Evolutionary conservation across 2,113 vertebrate genomes (phyloP), one percentile per base, ranked within the genome.

Genomic region (Megaceryle torquata): DNA sequence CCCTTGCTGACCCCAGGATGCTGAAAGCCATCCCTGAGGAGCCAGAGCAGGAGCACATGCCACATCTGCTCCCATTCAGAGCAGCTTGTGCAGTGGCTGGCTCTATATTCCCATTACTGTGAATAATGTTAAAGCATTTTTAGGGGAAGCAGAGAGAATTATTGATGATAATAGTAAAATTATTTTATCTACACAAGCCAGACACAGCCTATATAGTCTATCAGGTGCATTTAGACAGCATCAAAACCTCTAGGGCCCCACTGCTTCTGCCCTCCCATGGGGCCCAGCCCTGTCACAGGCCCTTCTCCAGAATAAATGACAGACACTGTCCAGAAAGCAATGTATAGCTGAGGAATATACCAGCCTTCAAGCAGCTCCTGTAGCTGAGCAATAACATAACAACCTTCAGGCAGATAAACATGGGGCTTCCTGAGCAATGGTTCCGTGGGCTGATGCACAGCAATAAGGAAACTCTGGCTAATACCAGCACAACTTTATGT

Each of bases 151-250:
- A 17, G 69, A 95, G 68, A 89, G 46, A 82, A 94, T 20, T n/a
- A 96, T 64, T 81, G 63, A 97, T 53, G 80, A 46, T 35, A 91
- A 77, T 76, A 79, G 48, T 33, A 92, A 96, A 91, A 95, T 61
- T 43, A 48, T 88, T 92, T 92, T 67, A 94, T 88, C 53, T 44
- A 43, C 33, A 4, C 43, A 76, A 48, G 61, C 70, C 33, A n/a
- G 80, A 92, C 82, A 79, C 13, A 21, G 8, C 48, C 60, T 16
- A 54, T 39, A 65, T 39, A 80, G 69, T 16, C 67, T 75, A 68
- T 15, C 24, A 48, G 71, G 22, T 80, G 50, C 83, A 61, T 79
- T 86, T 82, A 51, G 39, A 41, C 8, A 33, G 39, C 1, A 1
- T 11, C 65, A n/a, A 69, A 70, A 46, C 16, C 6, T 33, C 26